phyloP scores from a whole-genome alignment of 2,113 vertebrate species.

The Indicator indicator region DNA sequence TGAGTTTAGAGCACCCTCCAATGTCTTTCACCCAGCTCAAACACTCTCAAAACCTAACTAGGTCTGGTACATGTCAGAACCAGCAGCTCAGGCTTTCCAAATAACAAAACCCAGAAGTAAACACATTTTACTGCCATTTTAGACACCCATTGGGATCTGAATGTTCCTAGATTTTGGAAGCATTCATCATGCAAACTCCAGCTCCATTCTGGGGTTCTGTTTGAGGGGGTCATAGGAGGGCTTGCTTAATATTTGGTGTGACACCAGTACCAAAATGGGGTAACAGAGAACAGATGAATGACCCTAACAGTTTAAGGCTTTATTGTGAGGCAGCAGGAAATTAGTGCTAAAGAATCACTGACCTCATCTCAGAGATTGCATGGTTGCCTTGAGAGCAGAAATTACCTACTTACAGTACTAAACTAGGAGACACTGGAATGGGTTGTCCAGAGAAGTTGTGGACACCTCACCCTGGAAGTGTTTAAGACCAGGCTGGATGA shows the following conservation, averaged over 20 bases:
- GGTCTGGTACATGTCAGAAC: not conserved
- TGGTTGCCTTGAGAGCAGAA: not conserved
- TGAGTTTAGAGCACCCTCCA: not conserved
- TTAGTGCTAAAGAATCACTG: not conserved
- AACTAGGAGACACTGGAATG: too few relatives aligned
- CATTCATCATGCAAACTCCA: not conserved
- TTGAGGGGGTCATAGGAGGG: not conserved
- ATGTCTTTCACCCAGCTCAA: not conserved
- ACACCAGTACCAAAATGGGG: not conserved
- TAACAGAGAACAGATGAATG: not conserved
- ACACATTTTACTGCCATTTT: not conserved
- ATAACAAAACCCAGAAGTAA: not conserved
- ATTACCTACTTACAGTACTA: not conserved
- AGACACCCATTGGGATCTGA: not conserved
- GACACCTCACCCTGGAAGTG: too few relatives aligned
- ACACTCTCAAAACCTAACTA: not conserved
- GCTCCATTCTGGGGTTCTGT: not conserved
- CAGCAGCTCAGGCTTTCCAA: not conserved
- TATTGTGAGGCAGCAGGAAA: not conserved
- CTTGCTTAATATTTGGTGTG: not conserved
- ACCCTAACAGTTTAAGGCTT: not conserved
- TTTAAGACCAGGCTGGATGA: too few relatives aligned
- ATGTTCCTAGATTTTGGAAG: not conserved
- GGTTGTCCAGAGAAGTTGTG: too few relatives aligned
- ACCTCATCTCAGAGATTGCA: not conserved